A percentile compares a stretch with the other conserved stretches of the same genome.
These are phyloP conservation scores for Distichodus sexfasciatus DNA, from an alignment of 2,797 vertebrate species.

Conservation along the genomic window DNA sequence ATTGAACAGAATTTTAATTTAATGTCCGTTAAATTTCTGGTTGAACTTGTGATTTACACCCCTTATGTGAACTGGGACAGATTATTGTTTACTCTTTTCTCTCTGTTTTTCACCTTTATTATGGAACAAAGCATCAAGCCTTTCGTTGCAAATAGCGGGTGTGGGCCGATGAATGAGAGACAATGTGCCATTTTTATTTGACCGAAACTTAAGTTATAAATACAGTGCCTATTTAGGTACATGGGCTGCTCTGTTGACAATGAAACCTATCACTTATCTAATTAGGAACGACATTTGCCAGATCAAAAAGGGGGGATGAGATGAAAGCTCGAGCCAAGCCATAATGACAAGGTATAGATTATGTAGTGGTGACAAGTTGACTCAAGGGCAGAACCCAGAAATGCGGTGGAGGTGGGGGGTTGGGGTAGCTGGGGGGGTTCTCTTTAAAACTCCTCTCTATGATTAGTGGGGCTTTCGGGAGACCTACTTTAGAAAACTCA, in stretches of 20 bases:
- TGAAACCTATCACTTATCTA: slow-evolving; percentile 24
- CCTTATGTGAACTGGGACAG: slow-evolving; percentile 34
- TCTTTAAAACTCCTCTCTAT: slow-evolving; percentile 38
- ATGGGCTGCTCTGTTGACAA: neutral
- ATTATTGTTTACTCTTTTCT: neutral
- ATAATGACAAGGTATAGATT: slow-evolving; percentile 40
- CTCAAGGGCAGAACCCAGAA: slow-evolving; percentile 17
- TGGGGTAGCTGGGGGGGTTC: no score
- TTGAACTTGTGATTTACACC: no score
- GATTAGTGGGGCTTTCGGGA: slow-evolving; percentile 43
- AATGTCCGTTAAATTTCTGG: no score
- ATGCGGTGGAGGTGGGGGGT: slow-evolving; percentile 8
- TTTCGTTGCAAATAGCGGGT: slow-evolving; percentile 9
- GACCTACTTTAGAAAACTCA: slow-evolving; percentile 40
- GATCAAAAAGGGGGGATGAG: slow-evolving; percentile 26
- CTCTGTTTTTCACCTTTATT: slow-evolving; percentile 8
- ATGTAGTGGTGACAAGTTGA: slow-evolving; percentile 25
- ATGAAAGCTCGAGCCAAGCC: slow-evolving; percentile 16
- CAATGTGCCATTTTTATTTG: neutral
- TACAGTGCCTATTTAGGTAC: neutral
- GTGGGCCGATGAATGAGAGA: neutral
- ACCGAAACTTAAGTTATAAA: no score
- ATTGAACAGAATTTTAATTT: no score
- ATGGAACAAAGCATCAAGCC: slow-evolving; percentile 5
- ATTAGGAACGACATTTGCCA: slow-evolving; percentile 22